Evolutionary conservation across 35 echinoderm and acorn worm species (phyloP).

Genomic region (Heliocidaris erythrogramma): DNA sequence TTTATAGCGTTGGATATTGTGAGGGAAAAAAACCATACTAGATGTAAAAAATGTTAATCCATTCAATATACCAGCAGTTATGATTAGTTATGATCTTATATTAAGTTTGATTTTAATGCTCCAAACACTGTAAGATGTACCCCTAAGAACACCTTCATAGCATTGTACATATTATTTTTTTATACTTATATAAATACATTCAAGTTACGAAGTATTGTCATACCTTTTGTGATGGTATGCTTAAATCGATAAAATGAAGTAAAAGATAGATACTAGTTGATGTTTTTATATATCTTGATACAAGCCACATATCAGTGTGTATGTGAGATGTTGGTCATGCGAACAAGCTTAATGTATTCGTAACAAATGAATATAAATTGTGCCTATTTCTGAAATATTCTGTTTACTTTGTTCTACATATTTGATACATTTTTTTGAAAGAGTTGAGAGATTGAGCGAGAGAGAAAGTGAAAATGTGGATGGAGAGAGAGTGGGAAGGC

Average conservation of each 20-base stretch:
- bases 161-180: neutral
- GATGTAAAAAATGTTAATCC: neutral
- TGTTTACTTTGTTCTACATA: neutral
- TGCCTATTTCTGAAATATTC: constrained; percentile 4
- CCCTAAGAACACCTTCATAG: neutral
- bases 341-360: constrained; percentile 10
- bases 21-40: neutral
- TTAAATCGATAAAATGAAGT: neutral
- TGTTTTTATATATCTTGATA: neutral
- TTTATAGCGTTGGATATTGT: too few relatives aligned
- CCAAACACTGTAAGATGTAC: neutral
- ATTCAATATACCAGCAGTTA: neutral
- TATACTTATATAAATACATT: neutral
- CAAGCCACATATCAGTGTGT: neutral
- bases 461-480: neutral
- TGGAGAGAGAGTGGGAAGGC: neutral
- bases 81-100: neutral
- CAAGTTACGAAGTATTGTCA: neutral
- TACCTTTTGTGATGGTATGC: neutral
- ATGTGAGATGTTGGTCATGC: neutral
- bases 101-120: neutral
- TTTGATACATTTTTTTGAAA: neutral
- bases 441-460: neutral
- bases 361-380: constrained; percentile 14
- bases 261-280: neutral